These are phyloP conservation scores for Pocillopora verrucosa DNA, from an alignment of 64 coral and sea anemone genomes.

Conservation along the genomic window DNA sequence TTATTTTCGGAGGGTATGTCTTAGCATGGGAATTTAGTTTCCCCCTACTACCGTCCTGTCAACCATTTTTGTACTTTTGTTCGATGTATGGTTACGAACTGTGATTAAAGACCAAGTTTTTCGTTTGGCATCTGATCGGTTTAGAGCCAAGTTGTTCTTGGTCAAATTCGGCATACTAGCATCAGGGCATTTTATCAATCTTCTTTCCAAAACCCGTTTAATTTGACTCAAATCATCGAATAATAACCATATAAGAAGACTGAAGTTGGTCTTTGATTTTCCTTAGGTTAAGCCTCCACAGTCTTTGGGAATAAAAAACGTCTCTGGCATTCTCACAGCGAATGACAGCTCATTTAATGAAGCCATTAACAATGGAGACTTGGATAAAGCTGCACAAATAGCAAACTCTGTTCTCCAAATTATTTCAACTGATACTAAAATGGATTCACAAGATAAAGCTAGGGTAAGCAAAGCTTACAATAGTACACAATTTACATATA, in stretches of 20 bases:
- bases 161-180: too few relatives aligned
- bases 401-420: slow-evolving; percentile 15
- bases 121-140: too few relatives aligned
- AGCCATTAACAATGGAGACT: neutral
- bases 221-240: too few relatives aligned
- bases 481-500: neutral
- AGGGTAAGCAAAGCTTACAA: neutral
- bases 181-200: too few relatives aligned
- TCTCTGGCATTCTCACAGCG: neutral
- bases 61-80: neutral
- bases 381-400: slow-evolving; percentile 6
- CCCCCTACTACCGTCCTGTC: too few relatives aligned
- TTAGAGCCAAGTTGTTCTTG: too few relatives aligned
- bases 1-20: too few relatives aligned
- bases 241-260: too few relatives aligned
- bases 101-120: too few relatives aligned
- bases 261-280: neutral
- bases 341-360: slow-evolving; percentile 5
- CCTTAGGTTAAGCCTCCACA: neutral
- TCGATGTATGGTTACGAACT: too few relatives aligned
- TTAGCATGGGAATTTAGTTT: too few relatives aligned
- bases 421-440: neutral
- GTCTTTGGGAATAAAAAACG: neutral
- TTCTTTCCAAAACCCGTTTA: too few relatives aligned
- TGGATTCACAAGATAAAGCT: neutral